Evolutionary conservation across 2,888 invertebrate species (phyloP), one percentile per base, ranked within the genome.

Genomic region (Dromius quadrimaculatus): DNA sequence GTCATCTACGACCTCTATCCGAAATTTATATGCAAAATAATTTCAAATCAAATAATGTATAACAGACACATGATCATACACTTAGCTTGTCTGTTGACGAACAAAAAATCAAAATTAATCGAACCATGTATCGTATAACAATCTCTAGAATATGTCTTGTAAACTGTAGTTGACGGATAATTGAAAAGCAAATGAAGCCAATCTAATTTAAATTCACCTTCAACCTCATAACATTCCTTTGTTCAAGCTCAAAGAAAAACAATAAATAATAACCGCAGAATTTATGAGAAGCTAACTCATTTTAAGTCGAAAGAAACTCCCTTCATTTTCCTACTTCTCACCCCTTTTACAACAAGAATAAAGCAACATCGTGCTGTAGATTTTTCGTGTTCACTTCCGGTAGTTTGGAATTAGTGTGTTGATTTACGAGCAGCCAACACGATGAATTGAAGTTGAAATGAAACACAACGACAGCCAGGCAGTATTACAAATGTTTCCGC

Each of bases 351-450:
- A 6, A 32, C 34, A 32, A 32, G 6, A 41, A 15, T 41, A n/a
- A n/a, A n/a, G n/a, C n/a, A n/a, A n/a, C 6, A 6, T 17, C 19
- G 5, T 43, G 17, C 17, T 28, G 32, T 54, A 28, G 23, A 19
- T 19, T 59, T 59, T 59, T 59, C 19, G 57, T 57, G 57, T 59
- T 38, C 13, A 62, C 41, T 62, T 62, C 41, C 62, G 62, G 6
- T 62, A 62, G 41, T 41, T 62, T n/a, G n/a, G 22, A 62, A 20
- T 41, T 62, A 41, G 17, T 62, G 11, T 19, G 20, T 19, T 62
- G 62, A 62, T 62, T 62, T 62, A 62, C 41, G 59, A 59, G 36
- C 59, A 36, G 59, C 62, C 23, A 62, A 41, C 36, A 36, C 19
- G 32, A 38, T 11, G 38, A 38, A 38, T 38, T 38, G n/a, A 38